phyloP scores from a whole-genome alignment of 2,113 vertebrate genomes.

The Chiloscyllium plagiosum region DNA sequence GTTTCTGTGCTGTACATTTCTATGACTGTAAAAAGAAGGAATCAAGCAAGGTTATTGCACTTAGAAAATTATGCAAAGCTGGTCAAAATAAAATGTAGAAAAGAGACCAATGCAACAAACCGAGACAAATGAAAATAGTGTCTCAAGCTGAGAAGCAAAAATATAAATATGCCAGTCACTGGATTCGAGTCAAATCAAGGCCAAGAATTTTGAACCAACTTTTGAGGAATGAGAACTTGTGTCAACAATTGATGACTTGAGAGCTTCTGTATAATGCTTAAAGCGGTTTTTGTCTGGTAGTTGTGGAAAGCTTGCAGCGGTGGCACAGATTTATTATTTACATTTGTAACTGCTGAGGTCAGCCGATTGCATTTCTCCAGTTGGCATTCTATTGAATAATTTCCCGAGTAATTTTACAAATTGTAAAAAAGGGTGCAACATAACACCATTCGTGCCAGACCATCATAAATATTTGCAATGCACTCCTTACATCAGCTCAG shows the following conservation, averaged over 20 bases:
- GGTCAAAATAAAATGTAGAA: background rate
- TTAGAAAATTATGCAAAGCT: background rate
- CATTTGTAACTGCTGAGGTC: background rate
- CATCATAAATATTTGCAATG: background rate
- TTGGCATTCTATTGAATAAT: background rate
- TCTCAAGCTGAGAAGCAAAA: background rate
- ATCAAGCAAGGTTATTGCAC: background rate
- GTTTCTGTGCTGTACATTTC: too few species aligned
- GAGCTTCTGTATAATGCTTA: background rate
- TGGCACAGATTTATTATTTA: background rate
- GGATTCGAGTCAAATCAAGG: background rate
- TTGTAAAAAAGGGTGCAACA: background rate
- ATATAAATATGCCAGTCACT: background rate
- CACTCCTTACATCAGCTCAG: background rate
- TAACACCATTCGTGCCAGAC: background rate
- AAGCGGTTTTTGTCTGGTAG: background rate
- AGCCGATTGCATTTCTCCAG: background rate
- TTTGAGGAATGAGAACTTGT: background rate
- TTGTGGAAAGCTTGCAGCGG: background rate
- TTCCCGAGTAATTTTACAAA: background rate
- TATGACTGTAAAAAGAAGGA: background rate
- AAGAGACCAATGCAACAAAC: background rate
- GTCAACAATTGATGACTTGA: slow-evolving; percentile 1
- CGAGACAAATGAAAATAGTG: background rate
- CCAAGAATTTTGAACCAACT: background rate